These are phyloP conservation scores for Propithecus deckenii DNA, from an alignment of 2,797 vertebrate genomes.

Conservation along the genomic window DNA sequence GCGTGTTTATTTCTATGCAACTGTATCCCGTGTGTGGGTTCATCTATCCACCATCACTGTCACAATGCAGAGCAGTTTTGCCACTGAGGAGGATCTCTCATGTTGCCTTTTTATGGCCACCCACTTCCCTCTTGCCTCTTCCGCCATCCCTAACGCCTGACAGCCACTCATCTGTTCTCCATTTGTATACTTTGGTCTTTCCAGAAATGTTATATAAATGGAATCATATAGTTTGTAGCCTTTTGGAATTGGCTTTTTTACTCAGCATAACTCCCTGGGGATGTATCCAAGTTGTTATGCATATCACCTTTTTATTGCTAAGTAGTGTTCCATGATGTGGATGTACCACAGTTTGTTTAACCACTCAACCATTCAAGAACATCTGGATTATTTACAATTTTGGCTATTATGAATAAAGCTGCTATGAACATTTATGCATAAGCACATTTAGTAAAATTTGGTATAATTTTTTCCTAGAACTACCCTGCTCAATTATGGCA, in stretches of 20 bases:
- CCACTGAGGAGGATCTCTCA: background rate
- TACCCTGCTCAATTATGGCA: constrained; percentile 63
- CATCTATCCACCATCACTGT: background rate
- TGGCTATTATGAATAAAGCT: background rate
- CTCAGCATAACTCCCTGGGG: background rate
- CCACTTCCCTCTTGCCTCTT: background rate
- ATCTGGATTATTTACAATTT: background rate
- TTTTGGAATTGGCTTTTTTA: background rate
- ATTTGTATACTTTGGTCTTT: background rate
- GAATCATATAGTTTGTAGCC: background rate
- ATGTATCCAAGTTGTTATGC: background rate
- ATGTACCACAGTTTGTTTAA: background rate
- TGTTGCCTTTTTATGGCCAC: background rate
- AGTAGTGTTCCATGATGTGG: background rate
- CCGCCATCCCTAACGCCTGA: no score
- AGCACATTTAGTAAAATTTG: constrained; percentile 65
- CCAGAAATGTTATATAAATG: background rate
- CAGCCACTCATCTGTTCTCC: background rate
- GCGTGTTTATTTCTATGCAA: background rate
- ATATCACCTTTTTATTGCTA: background rate
- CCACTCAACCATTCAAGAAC: background rate
- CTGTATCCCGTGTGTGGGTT: background rate
- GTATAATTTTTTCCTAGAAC: constrained; percentile 73
- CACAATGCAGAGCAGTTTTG: background rate
- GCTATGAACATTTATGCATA: background rate